Evolutionary conservation across 2,113 vertebrate species (phyloP), one percentile per base, ranked within the genome.

Genomic region (Glaucomys volans): DNA sequence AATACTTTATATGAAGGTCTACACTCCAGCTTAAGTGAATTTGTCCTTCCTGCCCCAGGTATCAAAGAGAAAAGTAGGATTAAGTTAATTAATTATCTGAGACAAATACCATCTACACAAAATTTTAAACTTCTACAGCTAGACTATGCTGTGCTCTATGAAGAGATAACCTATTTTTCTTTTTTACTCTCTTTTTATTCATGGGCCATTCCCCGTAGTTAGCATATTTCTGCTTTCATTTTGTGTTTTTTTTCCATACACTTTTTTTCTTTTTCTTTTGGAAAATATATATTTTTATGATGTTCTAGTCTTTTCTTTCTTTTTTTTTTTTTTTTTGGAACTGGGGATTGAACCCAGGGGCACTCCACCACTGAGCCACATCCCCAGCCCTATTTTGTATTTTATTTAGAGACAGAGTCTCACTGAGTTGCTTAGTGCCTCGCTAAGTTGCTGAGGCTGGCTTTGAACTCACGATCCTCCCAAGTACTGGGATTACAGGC

Each of bases 281-380:
- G 17, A 47, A 77, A 95, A 80, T 26, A 86, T 47, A 62, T 22
- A 69, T 95, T 95, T 75, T 95, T 82, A 87, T 92, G 96, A 62
- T 1, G 90, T 97, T 71, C 92, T 94, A 71, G 90, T 50, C 12
- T 90, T 35, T n/a, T n/a, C n/a, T n/a, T n/a, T n/a, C n/a, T n/a
- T n/a, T n/a, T n/a, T n/a, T n/a, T n/a, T n/a, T n/a, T n/a, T n/a
- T n/a, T n/a, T n/a, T n/a, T n/a, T n/a, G n/a, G n/a, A n/a, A n/a
- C n/a, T n/a, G n/a, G n/a, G n/a, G n/a, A n/a, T n/a, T n/a, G n/a
- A n/a, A n/a, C n/a, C n/a, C n/a, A n/a, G n/a, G n/a, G n/a, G n/a
- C n/a, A n/a, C n/a, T n/a, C n/a, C n/a, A n/a, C n/a, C n/a, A n/a
- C n/a, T n/a, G n/a, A n/a, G n/a, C n/a, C n/a, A n/a, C n/a, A n/a